phyloP scores from a whole-genome alignment of 2,113 vertebrate genomes.

The Cochlearius cochlearius region DNA sequence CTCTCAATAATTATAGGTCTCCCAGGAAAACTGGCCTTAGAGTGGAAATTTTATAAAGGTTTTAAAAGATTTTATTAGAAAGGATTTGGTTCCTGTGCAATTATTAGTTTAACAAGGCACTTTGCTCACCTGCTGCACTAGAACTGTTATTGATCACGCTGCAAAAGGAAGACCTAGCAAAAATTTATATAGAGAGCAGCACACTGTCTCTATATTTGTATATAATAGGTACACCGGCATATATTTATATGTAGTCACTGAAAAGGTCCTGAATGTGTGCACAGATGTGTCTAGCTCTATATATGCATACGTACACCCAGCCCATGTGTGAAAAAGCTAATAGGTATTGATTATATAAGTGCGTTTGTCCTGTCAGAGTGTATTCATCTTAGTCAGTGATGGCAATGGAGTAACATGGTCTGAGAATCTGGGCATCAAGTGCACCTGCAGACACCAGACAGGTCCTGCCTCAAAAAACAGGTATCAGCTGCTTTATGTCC shows the following conservation, averaged over 20 bases:
- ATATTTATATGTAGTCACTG: background rate
- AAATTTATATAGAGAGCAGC: background rate
- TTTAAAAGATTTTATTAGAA: slow-evolving; percentile 53
- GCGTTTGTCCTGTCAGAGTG: background rate
- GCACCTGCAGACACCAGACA: background rate
- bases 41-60: slow-evolving; percentile 39
- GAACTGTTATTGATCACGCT: slow-evolving; percentile 23
- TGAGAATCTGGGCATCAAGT: background rate
- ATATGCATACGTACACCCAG: background rate
- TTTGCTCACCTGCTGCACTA: background rate
- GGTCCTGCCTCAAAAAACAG: background rate
- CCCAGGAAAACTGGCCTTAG: slow-evolving; percentile 22
- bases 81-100: slow-evolving; percentile 36
- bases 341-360: background rate
- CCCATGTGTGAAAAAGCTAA: background rate
- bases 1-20: slow-evolving; percentile 39
- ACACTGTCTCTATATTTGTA: background rate
- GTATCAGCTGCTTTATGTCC: background rate
- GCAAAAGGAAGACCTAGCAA: background rate
- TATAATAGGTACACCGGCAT: background rate
- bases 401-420: background rate
- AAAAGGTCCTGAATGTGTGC: background rate
- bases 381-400: background rate
- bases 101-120: slow-evolving; percentile 53
- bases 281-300: background rate